Evolutionary conservation across 2,888 invertebrate species (phyloP).

Genomic region (Archips xylosteana): DNA sequence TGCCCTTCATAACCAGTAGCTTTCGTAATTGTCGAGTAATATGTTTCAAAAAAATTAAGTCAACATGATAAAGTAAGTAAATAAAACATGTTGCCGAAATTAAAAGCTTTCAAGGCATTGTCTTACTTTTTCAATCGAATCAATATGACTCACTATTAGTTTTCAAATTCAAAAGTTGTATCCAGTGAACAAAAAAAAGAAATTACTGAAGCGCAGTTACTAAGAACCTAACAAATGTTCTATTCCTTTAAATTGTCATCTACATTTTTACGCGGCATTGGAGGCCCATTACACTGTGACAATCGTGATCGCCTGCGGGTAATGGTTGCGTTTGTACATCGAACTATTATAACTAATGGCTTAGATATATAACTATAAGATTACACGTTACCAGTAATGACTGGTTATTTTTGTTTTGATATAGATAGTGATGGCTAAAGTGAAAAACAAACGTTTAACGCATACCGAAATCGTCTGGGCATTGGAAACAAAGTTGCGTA

Average conservation of each 20-base stretch:
- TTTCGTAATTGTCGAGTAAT: no score
- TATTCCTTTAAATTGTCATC: not conserved
- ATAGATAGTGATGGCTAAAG: constrained; percentile 5
- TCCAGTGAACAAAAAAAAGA: not conserved
- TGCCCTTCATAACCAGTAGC: no score
- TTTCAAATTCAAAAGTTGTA: no score
- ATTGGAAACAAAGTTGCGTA: not conserved
- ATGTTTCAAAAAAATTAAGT: no score
- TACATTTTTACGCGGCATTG: not conserved
- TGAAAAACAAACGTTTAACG: not conserved
- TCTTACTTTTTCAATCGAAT: no score
- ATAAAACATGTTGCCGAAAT: no score
- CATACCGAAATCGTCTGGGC: not conserved
- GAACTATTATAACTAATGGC: constrained; percentile 38
- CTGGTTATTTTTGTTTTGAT: constrained; percentile 30
- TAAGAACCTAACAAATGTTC: no score
- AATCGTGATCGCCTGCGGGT: constrained; percentile 37
- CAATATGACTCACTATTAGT: no score
- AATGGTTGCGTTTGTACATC: constrained; percentile 30
- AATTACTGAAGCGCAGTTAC: no score
- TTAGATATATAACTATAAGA: constrained; percentile 30
- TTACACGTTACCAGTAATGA: constrained; percentile 32
- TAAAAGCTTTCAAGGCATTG: no score
- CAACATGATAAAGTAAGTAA: no score
- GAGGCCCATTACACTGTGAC: constrained; percentile 10